These are phyloP conservation scores for Daboia siamensis DNA, from an alignment of 2,113 vertebrate species.

Conservation along the genomic window DNA sequence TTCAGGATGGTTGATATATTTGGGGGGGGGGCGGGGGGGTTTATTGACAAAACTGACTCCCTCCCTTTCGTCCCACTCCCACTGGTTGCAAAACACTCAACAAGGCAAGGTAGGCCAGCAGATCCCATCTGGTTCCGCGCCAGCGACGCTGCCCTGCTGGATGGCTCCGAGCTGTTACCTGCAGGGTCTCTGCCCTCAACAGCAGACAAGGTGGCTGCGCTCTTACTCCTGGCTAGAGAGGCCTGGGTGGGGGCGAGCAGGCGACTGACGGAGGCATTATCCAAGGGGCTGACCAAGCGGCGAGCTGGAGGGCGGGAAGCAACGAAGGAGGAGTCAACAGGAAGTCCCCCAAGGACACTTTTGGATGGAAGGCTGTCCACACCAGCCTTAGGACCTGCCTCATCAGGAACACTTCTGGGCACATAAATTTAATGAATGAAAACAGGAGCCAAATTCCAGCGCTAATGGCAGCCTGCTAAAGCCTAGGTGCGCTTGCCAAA, in stretches of 20 bases:
- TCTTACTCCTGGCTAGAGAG: constrained; percentile 93
- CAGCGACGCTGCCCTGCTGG: constrained; percentile 26
- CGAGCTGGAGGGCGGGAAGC: constrained; percentile 77
- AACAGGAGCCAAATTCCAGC: background rate
- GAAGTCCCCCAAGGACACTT: constrained; percentile 35
- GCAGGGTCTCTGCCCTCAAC: constrained; percentile 79
- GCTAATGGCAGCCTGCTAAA: background rate
- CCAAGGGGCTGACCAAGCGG: constrained; percentile 75
- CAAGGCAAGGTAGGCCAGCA: background rate
- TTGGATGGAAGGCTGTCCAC: background rate
- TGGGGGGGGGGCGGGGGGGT: too few relatives aligned
- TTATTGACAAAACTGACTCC: background rate
- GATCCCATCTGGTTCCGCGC: background rate
- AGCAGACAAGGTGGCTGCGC: constrained; percentile 79
- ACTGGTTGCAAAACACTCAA: too few relatives aligned
- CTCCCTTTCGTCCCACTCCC: too few relatives aligned
- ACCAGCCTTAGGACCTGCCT: background rate
- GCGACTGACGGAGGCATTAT: constrained; percentile 84
- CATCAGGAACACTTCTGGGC: too few relatives aligned
- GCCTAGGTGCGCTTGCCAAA: background rate
- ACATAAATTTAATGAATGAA: background rate
- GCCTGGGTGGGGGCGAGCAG: constrained; percentile 88
- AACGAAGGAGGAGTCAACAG: constrained; percentile 66
- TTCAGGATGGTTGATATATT: background rate
- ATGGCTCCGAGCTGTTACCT: constrained; percentile 77